Evolutionary conservation across 1,140 invertebrate species (phyloP), one percentile per base, ranked within the genome.

Genomic region (Oryctes rhinoceros): DNA sequence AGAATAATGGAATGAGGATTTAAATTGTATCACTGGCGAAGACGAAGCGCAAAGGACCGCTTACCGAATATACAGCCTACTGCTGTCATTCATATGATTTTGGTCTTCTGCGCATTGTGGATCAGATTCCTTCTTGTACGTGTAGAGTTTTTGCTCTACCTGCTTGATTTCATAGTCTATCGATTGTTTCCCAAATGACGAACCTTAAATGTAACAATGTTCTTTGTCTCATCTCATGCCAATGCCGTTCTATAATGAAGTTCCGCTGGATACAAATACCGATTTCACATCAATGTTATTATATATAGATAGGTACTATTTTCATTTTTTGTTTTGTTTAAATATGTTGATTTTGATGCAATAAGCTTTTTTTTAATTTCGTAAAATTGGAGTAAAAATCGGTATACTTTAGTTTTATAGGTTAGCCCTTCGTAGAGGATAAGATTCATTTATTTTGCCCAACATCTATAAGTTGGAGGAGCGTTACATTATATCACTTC

Each of bases 1-100:
- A 82, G 84, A 84, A 84, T 84, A 84, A 84, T 84, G 84, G 82
- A 84, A 81, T 82, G 83, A 78, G 83, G 81, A 82, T 82, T 84
- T 84, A 84, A 84, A 84, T 84, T 84, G 84, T 84, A 84, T 81
- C 84, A 83, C 80, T 59, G 82, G 81, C 81, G 30, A 65, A 48
- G 80, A 78, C 78, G 82, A 83, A 79, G 71, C 79, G 78, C 80
- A 81, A 82, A 82, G 65, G 65, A 71, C 65, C 65, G 65, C 65
- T 71, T 71, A 78, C 65, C 65, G 74, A 67, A 82, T 83, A 84
- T 84, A 84, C 80, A 81, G 78, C 79, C 78, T 37, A 24, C 65
- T 80, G 62, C 78, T 84, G 83, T 84, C 83, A 83, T 83, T 84
- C 83, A 84, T 79, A 47, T 81, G 82, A 84, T 81, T 84, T 84